Percentiles rank a stretch among this genome's conserved stretches.
phyloP scores from a whole-genome alignment of 2,797 vertebrate genomes.

The Momotus momota region DNA sequence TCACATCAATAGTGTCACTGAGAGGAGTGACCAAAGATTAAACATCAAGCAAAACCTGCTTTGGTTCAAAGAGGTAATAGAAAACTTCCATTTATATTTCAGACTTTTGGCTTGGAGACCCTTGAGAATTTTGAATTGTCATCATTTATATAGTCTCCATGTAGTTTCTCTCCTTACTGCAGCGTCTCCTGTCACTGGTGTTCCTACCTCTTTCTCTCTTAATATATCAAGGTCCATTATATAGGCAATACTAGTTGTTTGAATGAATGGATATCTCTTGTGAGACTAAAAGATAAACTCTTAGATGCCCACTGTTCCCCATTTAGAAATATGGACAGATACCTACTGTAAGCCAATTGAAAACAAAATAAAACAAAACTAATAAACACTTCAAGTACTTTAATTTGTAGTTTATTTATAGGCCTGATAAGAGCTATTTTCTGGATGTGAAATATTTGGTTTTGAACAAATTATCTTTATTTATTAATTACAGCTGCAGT shows the following conservation, averaged over 20 bases:
- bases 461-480: not conserved
- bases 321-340: not conserved
- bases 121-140: not conserved
- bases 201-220: not conserved
- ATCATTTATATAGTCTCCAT: not conserved
- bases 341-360: not conserved
- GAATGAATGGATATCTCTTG: not conserved
- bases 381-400: not conserved
- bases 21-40: not conserved
- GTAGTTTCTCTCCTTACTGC: not conserved
- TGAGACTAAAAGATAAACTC: not conserved
- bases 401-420: constrained; percentile 1
- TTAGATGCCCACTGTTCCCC: not conserved
- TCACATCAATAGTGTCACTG: not conserved
- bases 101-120: not conserved
- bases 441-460: not conserved
- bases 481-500: not conserved
- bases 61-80: rapidly evolving
- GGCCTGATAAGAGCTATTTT: not conserved
- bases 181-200: not conserved
- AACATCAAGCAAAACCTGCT: not conserved
- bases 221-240: not conserved
- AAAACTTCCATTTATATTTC: not conserved
- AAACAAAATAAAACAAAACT: not conserved
- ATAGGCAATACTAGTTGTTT: not conserved